A percentile compares a stretch with the other conserved stretches of the same genome.
These are phyloP conservation scores for Matsumyia berberina DNA, from an alignment of 2,888 invertebrate species.

Conservation along the genomic window DNA sequence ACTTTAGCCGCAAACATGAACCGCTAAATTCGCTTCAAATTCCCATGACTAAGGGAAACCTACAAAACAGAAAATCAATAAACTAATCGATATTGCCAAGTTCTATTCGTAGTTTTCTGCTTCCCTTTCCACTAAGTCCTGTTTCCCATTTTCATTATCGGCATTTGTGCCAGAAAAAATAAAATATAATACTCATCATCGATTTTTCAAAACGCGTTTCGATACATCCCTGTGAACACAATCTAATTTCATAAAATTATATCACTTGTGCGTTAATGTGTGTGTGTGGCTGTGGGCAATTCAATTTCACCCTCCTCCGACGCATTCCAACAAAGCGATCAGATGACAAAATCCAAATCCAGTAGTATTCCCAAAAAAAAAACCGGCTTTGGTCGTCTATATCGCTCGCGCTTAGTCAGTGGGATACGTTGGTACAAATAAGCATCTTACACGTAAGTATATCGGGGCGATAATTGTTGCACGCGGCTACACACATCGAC, in stretches of 20 bases:
- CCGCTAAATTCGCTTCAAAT: neutral
- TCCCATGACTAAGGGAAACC: neutral
- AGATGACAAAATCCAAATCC: constrained; percentile 8
- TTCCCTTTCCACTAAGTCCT: too few relatives aligned
- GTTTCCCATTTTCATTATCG: too few relatives aligned
- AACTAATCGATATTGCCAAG: too few relatives aligned
- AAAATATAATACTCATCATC: neutral
- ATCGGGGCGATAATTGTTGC: constrained; percentile 28
- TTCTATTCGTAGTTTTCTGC: too few relatives aligned
- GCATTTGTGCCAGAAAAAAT: too few relatives aligned
- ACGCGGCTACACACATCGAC: constrained; percentile 27
- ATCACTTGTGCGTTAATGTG: neutral
- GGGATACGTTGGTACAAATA: constrained; percentile 2
- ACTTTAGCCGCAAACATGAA: too few relatives aligned
- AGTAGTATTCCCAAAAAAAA: neutral
- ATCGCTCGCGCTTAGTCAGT: constrained; percentile 20
- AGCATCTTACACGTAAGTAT: constrained; percentile 35
- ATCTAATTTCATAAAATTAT: neutral
- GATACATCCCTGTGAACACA: neutral
- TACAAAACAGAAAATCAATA: too few relatives aligned
- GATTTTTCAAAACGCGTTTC: constrained; percentile 9
- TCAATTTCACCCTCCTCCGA: neutral
- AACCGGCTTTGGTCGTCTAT: constrained; percentile 13
- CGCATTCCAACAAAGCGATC: constrained; percentile 3
- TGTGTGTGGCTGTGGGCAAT: too few relatives aligned